Evolutionary conservation across 1,140 invertebrate species (phyloP), one percentile per base, ranked within the genome.

Genomic region (Frieseomelitta varia): DNA sequence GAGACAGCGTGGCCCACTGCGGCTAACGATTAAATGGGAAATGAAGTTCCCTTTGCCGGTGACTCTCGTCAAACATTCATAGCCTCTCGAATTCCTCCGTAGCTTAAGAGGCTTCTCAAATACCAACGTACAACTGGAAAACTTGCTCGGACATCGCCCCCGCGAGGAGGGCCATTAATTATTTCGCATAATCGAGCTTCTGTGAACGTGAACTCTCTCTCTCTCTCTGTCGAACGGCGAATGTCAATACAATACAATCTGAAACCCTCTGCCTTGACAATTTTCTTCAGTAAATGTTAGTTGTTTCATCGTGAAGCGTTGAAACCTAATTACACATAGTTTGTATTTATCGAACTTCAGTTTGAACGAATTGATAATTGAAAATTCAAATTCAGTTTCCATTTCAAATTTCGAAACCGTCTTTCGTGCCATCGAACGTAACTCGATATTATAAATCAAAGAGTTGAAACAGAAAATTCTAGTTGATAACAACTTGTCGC

Each of bases 111-210:
- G 55, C 27, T 73, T 51, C 30, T 27, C 11, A 55, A 73, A 73
- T 73, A 55, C 55, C 27, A 74, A 30, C 47, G 55, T 55, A 55
- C n/a, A 14, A 74, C 27, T 19, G n/a, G 72, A 55, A 53, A 73
- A 15, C 51, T 74, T 73, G 19, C 51, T 73, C 30, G 47, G 27
- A 21, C 72, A 30, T 30, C 30, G 8, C 8, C 39, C n/a, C 19
- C 27, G 14, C 4, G 15, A n/a, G 21, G 11, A 55, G 47, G 47
- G 19, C 19, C 71, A 27, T 55, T 55, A 74, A 74, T 74, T 74
- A 74, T 55, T 55, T 74, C 72, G 19, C 72, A 21, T 74, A 74
- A 55, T 74, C n/a, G 51, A 55, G 27, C 4, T 53, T 47, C 51
- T 8, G 11, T 21, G n/a, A 55, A n/a, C 8, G 30, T n/a, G n/a